A percentile compares a stretch with the other conserved stretches of the same genome.
Conservation (phyloP, 1,140 invertebrate species). For the Homarus americanus region DNA sequence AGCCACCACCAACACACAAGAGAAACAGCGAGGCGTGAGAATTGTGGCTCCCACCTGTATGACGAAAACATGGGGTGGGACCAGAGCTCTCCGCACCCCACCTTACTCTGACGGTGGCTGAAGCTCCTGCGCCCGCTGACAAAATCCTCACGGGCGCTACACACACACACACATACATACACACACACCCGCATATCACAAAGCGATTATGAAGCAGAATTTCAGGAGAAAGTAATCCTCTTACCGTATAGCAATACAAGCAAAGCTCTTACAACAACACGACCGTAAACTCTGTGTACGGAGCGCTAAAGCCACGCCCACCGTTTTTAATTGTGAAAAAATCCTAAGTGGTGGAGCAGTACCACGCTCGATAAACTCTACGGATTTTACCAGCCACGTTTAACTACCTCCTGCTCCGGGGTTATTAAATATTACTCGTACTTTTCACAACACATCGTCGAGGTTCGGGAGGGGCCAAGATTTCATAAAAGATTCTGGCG, state of each 20-base stretch:
- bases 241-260: background rate
- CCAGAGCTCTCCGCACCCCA: no score
- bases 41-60: no score
- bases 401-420: background rate
- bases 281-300: background rate
- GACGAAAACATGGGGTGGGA: no score
- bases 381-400: background rate
- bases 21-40: no score
- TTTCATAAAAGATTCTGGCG: no score
- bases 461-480: no score
- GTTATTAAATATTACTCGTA: no score
- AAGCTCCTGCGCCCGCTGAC: background rate
- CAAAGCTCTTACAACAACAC: conserved; percentile 3
- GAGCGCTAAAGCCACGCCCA: background rate
- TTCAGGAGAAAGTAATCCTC: background rate
- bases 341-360: background rate
- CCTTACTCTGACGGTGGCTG: no score
- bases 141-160: background rate
- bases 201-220: background rate
- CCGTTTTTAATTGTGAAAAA: background rate
- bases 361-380: background rate
- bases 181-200: background rate
- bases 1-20: no score
- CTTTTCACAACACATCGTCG: no score
- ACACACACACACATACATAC: no score